Evolutionary conservation across 2,113 vertebrate species (phyloP).

Genomic region (Okapia johnstoni): DNA sequence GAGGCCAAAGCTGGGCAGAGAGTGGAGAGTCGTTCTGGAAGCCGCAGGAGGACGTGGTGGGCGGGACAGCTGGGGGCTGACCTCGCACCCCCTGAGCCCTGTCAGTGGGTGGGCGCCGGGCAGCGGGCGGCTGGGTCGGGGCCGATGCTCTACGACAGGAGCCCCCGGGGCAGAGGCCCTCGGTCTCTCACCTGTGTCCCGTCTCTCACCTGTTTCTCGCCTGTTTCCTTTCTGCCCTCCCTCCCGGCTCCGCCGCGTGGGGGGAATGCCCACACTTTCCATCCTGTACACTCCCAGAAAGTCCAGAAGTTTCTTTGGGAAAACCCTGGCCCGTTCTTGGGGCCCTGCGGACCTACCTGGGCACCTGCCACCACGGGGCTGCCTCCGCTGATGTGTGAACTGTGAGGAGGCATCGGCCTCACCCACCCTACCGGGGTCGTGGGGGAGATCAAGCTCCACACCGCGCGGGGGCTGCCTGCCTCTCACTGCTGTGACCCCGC

Average conservation of each 20-base stretch:
- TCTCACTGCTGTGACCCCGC: fast-evolving
- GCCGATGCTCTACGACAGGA: neutral
- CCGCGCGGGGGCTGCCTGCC: neutral
- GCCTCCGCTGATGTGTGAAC: fast-evolving
- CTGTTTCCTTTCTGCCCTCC: neutral
- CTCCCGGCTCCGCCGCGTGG: fast-evolving
- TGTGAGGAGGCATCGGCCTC: neutral
- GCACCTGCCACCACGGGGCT: no score
- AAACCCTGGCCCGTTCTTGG: neutral
- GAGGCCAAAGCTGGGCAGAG: constrained; percentile 53
- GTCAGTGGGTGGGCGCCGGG: constrained; percentile 34
- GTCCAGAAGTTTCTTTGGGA: neutral
- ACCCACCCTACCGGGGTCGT: neutral
- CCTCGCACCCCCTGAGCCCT: constrained; percentile 27
- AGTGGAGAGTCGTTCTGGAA: constrained; percentile 71
- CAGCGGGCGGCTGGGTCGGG: constrained; percentile 20
- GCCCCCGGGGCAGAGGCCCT: neutral
- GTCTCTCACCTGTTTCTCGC: neutral
- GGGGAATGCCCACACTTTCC: no score
- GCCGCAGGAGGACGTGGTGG: constrained; percentile 47
- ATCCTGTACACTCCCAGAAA: neutral
- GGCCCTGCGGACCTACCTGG: neutral
- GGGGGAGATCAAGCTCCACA: fast-evolving
- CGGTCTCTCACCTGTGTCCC: neutral
- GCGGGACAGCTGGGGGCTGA: constrained; percentile 39